Percentiles rank a stretch among this genome's conserved stretches.
These are phyloP conservation scores for Rhaphigaster nebulosa DNA, from an alignment of 2,888 invertebrate species.

Conservation along the genomic window DNA sequence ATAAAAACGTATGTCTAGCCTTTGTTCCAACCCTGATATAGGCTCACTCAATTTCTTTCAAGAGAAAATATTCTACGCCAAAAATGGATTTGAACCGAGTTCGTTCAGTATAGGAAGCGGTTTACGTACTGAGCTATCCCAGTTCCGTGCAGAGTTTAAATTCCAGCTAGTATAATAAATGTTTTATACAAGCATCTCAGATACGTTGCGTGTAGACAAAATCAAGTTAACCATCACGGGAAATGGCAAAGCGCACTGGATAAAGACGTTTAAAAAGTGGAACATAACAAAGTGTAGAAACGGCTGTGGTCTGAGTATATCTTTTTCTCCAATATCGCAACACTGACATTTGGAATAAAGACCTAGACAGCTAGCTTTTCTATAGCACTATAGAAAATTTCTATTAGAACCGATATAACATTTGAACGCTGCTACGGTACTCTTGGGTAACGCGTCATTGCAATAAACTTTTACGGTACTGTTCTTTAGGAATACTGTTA, in stretches of 20 bases:
- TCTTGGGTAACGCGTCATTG: background rate
- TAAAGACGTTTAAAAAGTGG: background rate
- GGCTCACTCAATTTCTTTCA: too few relatives aligned
- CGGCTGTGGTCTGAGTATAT: background rate
- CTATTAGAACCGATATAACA: background rate
- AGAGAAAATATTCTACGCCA: too few relatives aligned
- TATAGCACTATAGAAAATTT: background rate
- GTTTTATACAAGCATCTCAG: too few relatives aligned
- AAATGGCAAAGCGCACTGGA: background rate
- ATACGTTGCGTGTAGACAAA: background rate
- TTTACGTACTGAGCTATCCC: too few relatives aligned
- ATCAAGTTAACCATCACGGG: background rate
- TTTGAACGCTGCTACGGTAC: background rate
- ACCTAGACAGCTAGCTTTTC: background rate
- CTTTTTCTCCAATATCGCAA: conserved; percentile 26
- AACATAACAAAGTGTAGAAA: background rate
- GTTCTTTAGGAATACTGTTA: background rate
- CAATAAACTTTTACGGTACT: background rate
- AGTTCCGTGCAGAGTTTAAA: too few relatives aligned
- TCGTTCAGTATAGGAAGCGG: too few relatives aligned
- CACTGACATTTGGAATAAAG: conserved; percentile 4
- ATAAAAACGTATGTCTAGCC: too few relatives aligned
- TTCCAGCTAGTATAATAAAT: too few relatives aligned
- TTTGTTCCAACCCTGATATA: too few relatives aligned
- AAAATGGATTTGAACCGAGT: too few relatives aligned